Evolutionary conservation across 2,888 invertebrate species (phyloP).

Genomic region (Cantharis nigra): DNA sequence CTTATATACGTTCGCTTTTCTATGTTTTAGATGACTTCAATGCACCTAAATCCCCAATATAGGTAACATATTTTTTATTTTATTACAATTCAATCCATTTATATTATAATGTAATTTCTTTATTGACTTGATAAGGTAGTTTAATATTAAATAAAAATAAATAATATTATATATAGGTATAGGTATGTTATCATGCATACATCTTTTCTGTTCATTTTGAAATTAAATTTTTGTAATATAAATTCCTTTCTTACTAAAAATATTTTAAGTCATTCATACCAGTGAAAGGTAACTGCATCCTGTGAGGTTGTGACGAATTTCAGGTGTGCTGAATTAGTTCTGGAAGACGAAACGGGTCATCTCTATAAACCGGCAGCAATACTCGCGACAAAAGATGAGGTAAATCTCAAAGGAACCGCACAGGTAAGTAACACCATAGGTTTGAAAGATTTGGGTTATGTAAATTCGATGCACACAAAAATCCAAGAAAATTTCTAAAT

Average conservation of each 20-base stretch:
- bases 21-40: conserved; percentile 32
- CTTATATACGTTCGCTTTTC: conserved; percentile 38
- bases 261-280: neutral
- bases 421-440: conserved; percentile 31
- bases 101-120: conserved; percentile 25
- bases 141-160: neutral
- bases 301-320: conserved; percentile 20
- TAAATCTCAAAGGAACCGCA: conserved; percentile 34
- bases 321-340: conserved; percentile 21
- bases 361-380: conserved; percentile 31
- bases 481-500: neutral
- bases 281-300: neutral
- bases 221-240: neutral
- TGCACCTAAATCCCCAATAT: conserved; percentile 20
- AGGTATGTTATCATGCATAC: too few relatives aligned
- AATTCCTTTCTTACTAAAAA: neutral
- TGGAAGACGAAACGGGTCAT: conserved; percentile 17
- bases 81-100: conserved; percentile 16
- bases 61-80: conserved; percentile 30
- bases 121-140: conserved; percentile 10
- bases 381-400: conserved; percentile 31
- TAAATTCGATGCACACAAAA: conserved; percentile 13
- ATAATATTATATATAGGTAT: neutral
- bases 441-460: conserved; percentile 19
- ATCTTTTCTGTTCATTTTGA: neutral